Conservation (phyloP, 1,140 invertebrate species). For the Theocolax elegans region DNA sequence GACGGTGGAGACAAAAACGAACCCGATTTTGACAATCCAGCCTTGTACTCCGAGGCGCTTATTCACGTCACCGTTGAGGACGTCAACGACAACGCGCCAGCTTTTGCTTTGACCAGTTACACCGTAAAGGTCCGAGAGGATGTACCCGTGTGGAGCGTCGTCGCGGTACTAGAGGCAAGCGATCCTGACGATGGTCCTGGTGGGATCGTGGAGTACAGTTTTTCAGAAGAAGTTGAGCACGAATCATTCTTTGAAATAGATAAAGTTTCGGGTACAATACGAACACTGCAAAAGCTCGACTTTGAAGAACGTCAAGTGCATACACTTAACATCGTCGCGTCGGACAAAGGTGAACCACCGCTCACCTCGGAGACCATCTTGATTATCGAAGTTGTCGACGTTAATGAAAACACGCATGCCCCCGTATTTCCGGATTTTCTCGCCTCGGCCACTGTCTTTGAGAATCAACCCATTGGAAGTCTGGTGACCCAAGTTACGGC, state of each 20-base stretch:
- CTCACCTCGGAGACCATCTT: conserved; percentile 80
- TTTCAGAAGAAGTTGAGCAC: conserved; percentile 74
- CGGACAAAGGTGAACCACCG: conserved; percentile 81
- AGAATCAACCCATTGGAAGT: conserved; percentile 80
- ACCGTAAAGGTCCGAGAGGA: conserved; percentile 90
- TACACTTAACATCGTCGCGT: conserved; percentile 84
- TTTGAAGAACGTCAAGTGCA: conserved; percentile 90
- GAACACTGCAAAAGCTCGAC: conserved; percentile 81
- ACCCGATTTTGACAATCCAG: conserved; percentile 58
- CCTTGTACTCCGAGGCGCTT: conserved; percentile 79
- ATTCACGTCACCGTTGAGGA: conserved; percentile 87
- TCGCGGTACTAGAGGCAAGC: conserved; percentile 85
- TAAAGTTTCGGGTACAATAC: conserved; percentile 82
- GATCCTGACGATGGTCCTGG: conserved; percentile 88
- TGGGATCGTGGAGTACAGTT: conserved; percentile 79
- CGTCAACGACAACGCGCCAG: conserved; percentile 91
- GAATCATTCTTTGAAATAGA: conserved; percentile 82
- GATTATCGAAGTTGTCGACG: conserved; percentile 90
- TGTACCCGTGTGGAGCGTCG: conserved; percentile 85
- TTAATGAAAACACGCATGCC: conserved; percentile 89
- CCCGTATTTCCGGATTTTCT: conserved; percentile 89
- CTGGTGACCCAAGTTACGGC: conserved; percentile 82
- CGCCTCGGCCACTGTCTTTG: conserved; percentile 75
- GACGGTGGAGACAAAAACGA: conserved; percentile 69
- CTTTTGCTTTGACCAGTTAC: conserved; percentile 80